These are phyloP conservation scores for Eupristina koningsbergeri DNA, from an alignment of 1,140 invertebrate genomes.

Conservation along the genomic window DNA sequence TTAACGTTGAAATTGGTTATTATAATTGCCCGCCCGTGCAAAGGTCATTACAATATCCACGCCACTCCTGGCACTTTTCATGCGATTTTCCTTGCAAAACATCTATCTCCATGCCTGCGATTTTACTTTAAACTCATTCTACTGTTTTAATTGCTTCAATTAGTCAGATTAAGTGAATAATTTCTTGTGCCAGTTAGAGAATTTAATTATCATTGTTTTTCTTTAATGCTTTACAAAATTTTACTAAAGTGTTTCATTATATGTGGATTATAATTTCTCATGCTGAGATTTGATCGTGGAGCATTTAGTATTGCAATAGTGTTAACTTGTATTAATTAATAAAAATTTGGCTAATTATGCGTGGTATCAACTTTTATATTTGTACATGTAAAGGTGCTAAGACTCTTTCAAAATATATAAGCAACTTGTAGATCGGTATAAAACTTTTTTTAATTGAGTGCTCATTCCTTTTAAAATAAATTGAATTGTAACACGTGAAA, in stretches of 20 bases:
- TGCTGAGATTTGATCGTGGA: not conserved
- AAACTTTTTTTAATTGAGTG: not conserved
- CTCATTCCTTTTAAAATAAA: slow-evolving; percentile 16
- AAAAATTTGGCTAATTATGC: not conserved
- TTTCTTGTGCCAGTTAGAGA: not conserved
- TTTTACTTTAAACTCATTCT: not conserved
- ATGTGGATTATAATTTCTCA: not conserved
- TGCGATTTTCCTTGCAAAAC: not conserved
- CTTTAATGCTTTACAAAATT: not conserved
- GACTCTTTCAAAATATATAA: not conserved
- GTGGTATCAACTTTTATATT: not conserved
- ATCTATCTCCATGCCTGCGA: not conserved
- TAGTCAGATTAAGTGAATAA: not conserved
- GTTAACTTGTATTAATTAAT: not conserved
- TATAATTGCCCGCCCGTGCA: not conserved
- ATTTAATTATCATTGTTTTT: slow-evolving; percentile 10
- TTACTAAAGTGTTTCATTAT: not conserved
- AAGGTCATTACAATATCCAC: slow-evolving; percentile 7
- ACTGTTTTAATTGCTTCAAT: not conserved
- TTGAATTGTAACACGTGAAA: slow-evolving; percentile 14
- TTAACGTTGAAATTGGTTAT: not conserved
- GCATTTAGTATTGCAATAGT: not conserved
- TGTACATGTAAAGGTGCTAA: no score
- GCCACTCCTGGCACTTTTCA: not conserved
- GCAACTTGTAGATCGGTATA: not conserved